Percentiles rank a stretch among this genome's conserved stretches.
These are phyloP conservation scores for Podarcis raffonei DNA, from an alignment of 2,113 vertebrate species.

Conservation along the genomic window DNA sequence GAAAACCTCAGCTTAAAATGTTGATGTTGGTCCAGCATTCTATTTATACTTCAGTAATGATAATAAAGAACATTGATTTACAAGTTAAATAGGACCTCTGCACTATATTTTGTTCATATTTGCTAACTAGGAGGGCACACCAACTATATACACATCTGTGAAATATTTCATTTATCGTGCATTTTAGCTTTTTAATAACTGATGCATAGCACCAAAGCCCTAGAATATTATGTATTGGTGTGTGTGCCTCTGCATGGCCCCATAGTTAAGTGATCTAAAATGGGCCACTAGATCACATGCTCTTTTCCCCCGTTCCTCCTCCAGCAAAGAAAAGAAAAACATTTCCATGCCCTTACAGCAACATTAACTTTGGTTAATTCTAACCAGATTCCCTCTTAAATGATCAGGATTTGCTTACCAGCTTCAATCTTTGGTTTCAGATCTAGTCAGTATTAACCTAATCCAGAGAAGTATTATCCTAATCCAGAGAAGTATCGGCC, in stretches of 20 bases:
- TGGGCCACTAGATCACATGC: neutral
- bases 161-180: neutral
- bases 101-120: neutral
- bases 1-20: slow-evolving; percentile 12
- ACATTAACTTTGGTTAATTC: neutral
- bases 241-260: neutral
- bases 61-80: neutral
- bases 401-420: neutral
- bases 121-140: neutral
- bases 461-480: neutral
- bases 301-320: too few species aligned
- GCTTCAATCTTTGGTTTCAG: neutral
- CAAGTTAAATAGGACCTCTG: neutral
- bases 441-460: neutral
- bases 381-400: neutral
- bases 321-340: too few species aligned
- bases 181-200: neutral
- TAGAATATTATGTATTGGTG: neutral
- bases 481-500: neutral
- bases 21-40: neutral
- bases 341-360: neutral
- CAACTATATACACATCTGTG: neutral
- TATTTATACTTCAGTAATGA: neutral
- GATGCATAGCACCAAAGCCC: neutral
- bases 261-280: neutral